These are phyloP conservation scores for Cyanoliseus patagonus DNA, from an alignment of 2,113 vertebrate genomes.

Conservation along the genomic window DNA sequence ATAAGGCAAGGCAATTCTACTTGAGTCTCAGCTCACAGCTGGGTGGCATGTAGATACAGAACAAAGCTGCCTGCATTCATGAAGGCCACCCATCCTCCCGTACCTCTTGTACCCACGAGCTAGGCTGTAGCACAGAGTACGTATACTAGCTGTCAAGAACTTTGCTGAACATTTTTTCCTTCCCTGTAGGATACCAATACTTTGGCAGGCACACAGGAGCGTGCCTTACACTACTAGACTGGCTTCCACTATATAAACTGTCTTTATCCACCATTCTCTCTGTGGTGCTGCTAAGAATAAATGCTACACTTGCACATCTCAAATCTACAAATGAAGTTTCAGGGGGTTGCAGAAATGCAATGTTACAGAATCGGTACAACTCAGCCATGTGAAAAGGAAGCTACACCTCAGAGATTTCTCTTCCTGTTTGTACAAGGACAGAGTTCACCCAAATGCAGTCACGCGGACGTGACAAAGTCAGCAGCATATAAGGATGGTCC, in stretches of 20 bases:
- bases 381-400: not conserved
- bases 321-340: not conserved
- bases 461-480: not conserved
- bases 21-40: not conserved
- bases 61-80: not conserved
- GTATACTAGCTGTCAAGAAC: not conserved
- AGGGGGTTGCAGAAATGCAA: not conserved
- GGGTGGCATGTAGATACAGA: not conserved
- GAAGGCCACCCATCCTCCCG: not conserved
- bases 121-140: not conserved
- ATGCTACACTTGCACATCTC: not conserved
- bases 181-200: not conserved
- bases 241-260: not conserved
- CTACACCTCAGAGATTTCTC: not conserved
- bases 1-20: not conserved
- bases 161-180: not conserved
- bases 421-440: not conserved
- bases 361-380: not conserved
- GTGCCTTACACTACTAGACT: not conserved
- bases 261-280: not conserved
- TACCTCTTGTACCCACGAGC: not conserved
- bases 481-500: not conserved
- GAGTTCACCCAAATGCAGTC: not conserved
- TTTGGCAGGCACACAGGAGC: not conserved
- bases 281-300: not conserved